phyloP scores from a whole-genome alignment of 2,113 vertebrate species.

The Dissostichus mawsoni region DNA sequence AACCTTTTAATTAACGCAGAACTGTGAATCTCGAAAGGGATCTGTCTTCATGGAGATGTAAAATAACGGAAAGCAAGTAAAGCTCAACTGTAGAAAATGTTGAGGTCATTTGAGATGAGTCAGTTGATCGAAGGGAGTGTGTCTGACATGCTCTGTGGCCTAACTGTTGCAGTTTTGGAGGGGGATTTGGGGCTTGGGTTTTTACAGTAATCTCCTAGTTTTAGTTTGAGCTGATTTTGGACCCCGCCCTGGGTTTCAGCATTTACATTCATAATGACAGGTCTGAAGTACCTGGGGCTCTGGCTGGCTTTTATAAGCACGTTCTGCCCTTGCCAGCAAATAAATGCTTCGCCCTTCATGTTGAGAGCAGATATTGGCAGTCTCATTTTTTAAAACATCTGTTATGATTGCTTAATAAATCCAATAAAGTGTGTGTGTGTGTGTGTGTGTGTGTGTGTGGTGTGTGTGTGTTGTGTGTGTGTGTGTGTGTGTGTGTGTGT shows the following conservation, averaged over 20 bases:
- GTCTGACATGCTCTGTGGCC: constrained; percentile 12
- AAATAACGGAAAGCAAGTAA: constrained; percentile 31
- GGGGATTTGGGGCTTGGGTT: constrained; percentile 11
- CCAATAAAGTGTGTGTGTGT: background rate
- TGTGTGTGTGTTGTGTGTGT: constrained; percentile 5
- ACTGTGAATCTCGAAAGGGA: constrained; percentile 16
- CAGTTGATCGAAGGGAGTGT: constrained; percentile 15
- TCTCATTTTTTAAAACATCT: constrained; percentile 46
- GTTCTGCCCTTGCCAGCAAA: constrained; percentile 29
- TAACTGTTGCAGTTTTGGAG: constrained; percentile 18
- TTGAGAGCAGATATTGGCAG: constrained; percentile 7
- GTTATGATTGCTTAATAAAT: constrained; percentile 49
- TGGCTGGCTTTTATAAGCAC: background rate
- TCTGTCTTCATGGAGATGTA: constrained; percentile 20
- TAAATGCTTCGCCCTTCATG: constrained; percentile 21
- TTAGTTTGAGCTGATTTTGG: constrained; percentile 19
- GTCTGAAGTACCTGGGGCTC: constrained; percentile 23
- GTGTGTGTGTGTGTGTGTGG: constrained; percentile 27
- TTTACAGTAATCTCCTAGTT: constrained; percentile 24
- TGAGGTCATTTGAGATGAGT: constrained; percentile 53
- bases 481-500: constrained; percentile 8
- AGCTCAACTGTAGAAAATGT: constrained; percentile 27
- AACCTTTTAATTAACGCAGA: constrained; percentile 47
- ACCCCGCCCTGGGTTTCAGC: constrained; percentile 24
- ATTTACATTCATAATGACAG: constrained; percentile 39